Evolutionary conservation across 2,797 vertebrate species (phyloP).

Genomic region (Sebastes vulpes): DNA sequence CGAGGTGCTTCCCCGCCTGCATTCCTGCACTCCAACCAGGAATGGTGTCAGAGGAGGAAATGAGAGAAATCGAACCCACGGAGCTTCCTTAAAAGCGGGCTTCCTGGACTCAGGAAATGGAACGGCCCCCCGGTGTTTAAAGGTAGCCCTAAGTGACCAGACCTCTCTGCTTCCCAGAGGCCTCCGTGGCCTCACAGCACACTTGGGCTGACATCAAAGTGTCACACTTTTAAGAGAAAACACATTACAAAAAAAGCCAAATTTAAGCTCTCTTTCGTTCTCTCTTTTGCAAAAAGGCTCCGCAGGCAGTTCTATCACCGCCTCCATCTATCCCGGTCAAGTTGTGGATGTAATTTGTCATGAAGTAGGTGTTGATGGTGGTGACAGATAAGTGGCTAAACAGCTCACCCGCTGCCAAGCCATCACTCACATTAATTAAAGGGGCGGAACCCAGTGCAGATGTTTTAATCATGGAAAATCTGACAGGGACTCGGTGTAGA

Average conservation of each 20-base stretch:
- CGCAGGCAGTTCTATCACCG: constrained; percentile 42
- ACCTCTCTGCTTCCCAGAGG: constrained; percentile 44
- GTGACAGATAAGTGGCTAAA: constrained; percentile 64
- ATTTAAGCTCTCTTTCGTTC: not conserved
- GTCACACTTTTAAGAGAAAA: constrained; percentile 61
- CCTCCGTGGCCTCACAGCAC: constrained; percentile 40
- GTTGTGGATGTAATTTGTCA: constrained; percentile 75
- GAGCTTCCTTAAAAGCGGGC: constrained; percentile 69
- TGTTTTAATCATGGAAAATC: constrained; percentile 31
- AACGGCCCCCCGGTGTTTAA: constrained; percentile 62
- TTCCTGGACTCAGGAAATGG: constrained; percentile 81
- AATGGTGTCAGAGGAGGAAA: constrained; percentile 77
- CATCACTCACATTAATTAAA: constrained; percentile 56
- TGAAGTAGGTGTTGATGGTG: constrained; percentile 67
- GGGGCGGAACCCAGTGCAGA: not conserved
- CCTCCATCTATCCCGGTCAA: constrained; percentile 60
- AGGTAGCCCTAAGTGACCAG: constrained; percentile 62
- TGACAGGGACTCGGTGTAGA: constrained; percentile 12
- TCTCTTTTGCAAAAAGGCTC: constrained; percentile 15
- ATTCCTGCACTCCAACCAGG: constrained; percentile 79
- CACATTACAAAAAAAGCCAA: constrained; percentile 40
- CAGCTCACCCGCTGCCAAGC: constrained; percentile 56
- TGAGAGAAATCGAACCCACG: constrained; percentile 79
- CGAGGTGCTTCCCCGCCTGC: constrained; percentile 58
- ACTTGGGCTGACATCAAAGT: constrained; percentile 66